Conservation (phyloP, 1,140 invertebrate genomes). For the Pachypsylla venusta region DNA sequence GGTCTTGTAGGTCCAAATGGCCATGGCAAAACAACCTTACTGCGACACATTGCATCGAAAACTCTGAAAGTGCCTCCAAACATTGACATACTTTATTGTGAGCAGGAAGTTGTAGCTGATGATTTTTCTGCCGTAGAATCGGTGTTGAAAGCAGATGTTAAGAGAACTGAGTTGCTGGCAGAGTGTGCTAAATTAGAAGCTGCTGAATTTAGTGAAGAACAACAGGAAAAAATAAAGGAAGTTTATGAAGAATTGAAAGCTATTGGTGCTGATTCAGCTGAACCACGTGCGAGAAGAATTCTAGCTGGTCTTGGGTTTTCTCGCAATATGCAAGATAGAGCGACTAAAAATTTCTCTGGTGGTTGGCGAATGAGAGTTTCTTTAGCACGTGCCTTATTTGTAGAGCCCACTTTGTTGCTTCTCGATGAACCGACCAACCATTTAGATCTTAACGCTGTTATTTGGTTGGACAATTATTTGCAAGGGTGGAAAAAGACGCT, state of each 20-base stretch:
- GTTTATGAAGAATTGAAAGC: conserved; percentile 91
- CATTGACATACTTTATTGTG: conserved; percentile 95
- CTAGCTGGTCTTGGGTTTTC: conserved; percentile 94
- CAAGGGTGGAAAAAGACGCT: conserved; percentile 97
- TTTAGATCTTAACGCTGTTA: conserved; percentile 93
- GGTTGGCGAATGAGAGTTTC: conserved; percentile 99
- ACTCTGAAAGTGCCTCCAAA: conserved; percentile 85
- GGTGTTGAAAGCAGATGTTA: conserved; percentile 82
- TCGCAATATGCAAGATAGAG: conserved; percentile 80
- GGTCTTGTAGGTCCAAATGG: conserved; percentile 98
- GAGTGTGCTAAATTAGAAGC: conserved; percentile 70
- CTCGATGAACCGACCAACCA: conserved; percentile 95
- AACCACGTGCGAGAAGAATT: conserved; percentile 85
- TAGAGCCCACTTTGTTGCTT: conserved; percentile 87
- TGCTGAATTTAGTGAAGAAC: conserved; percentile 44
- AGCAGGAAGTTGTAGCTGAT: conserved; percentile 95
- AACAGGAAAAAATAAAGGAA: conserved; percentile 69
- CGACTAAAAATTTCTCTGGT: conserved; percentile 92
- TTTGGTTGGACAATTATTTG: conserved; percentile 97
- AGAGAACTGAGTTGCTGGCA: conserved; percentile 61
- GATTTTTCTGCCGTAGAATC: conserved; percentile 81
- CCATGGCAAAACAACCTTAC: conserved; percentile 96
- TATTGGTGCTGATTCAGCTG: conserved; percentile 92
- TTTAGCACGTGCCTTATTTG: conserved; percentile 69
- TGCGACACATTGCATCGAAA: conserved; percentile 79